A percentile compares a stretch with the other conserved stretches of the same genome.
phyloP scores from a whole-genome alignment of 2,797 vertebrate genomes.

The Valencia hispanica region DNA sequence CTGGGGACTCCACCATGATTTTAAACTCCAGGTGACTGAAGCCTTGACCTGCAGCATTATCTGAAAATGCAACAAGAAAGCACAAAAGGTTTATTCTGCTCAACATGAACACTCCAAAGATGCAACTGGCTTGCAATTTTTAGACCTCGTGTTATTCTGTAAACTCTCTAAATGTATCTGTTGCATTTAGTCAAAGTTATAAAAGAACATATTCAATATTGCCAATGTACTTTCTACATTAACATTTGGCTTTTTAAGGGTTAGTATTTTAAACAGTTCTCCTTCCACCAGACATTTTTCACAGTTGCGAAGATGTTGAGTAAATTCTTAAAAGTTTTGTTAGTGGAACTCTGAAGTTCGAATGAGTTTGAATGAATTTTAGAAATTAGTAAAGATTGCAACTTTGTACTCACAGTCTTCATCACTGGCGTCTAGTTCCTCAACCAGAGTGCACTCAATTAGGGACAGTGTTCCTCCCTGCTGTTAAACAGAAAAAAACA shows the following conservation, averaged over 20 bases:
- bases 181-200: not conserved
- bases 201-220: not conserved
- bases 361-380: not conserved
- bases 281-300: not conserved
- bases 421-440: slow-evolving; percentile 89
- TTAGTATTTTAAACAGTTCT: not conserved
- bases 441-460: slow-evolving; percentile 92
- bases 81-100: not conserved
- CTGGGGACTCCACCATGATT: slow-evolving; percentile 87
- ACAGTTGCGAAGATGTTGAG: not conserved
- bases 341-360: not conserved
- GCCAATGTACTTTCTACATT: not conserved
- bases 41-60: slow-evolving; percentile 88
- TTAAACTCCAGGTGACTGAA: slow-evolving; percentile 95
- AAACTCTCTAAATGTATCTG: not conserved
- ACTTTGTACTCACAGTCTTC: slow-evolving; percentile 89
- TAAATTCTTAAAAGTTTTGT: not conserved
- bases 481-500: slow-evolving; percentile 74
- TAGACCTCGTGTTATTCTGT: not conserved
- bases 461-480: slow-evolving; percentile 93
- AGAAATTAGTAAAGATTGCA: not conserved
- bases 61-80: slow-evolving; percentile 55
- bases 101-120: not conserved
- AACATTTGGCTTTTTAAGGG: not conserved
- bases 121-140: not conserved